Evolutionary conservation across 2,888 invertebrate genomes (phyloP), one percentile per base, ranked within the genome.

Genomic region (Drosophila cyrtoloma): DNA sequence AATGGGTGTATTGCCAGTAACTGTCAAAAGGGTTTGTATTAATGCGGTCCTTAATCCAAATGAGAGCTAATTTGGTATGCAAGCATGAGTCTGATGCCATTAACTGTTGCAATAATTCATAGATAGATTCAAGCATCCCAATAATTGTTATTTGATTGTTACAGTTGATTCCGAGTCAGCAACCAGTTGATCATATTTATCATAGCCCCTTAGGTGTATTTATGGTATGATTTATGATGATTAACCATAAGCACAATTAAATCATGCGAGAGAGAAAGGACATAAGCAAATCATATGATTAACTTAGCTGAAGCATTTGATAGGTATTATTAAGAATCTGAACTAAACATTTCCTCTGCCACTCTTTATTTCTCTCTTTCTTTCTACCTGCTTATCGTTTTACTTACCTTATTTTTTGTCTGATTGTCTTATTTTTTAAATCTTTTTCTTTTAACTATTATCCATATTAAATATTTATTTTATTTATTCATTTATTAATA

Each of bases 61-160:
- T 59, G 16, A 22, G 5, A 16, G 6, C 30, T 51, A 52, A 52
- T 39, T 61, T 30, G 32, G 22, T 22, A 26, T 47, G 14, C 26
- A 47, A 35, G 26, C 59, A 47, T 5, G 14, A 14, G 26, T 39
- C 30, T 22, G 28, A 37, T 30, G 4, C 0, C 28, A 30, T 56
- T 68, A 67, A 30, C 44, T 53, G 63, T 30, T 53, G 53, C 32
- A n/a, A 28, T 57, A 30, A 57, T 30, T 14, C 39, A 10, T 30
- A 6, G 12, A 28, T 26, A 5, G 22, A 19, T 19, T 37, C 16
- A 19, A 19, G 5, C 19, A 55, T 22, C 10, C 16, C 5, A 19
- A 26, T 35, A 16, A 22, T 9, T 35, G 14, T 10, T 51, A 32
- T 35, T 32, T 55, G 28, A 4, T 30, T 57, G n/a, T 30, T 2